Evolutionary conservation across 1,140 invertebrate genomes (phyloP).

Genomic region (Drosophila parabipectinata): DNA sequence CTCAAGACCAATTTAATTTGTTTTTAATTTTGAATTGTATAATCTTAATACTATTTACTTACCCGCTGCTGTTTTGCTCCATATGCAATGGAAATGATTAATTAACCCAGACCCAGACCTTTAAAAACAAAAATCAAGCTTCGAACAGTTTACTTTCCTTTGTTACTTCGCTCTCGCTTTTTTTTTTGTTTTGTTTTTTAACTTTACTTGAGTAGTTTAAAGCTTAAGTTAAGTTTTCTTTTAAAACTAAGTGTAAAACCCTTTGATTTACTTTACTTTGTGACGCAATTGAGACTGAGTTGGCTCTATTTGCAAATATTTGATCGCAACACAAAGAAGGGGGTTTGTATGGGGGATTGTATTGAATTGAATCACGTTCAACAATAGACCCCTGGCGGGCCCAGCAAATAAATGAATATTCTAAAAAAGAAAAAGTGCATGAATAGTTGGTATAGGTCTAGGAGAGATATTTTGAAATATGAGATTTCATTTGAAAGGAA

Average conservation of each 20-base stretch:
- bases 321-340: conserved; percentile 48
- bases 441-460: background rate
- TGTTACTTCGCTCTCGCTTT: background rate
- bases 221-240: no score
- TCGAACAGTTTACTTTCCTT: conserved; percentile 22
- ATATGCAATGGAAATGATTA: conserved; percentile 71
- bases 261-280: conserved; percentile 1
- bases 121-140: conserved; percentile 52
- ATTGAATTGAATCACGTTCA: conserved; percentile 75
- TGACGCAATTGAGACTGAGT: conserved; percentile 42
- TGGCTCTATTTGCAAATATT: conserved; percentile 32
- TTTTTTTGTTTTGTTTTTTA: conserved; percentile 9
- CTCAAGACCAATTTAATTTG: no score
- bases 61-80: conserved; percentile 4
- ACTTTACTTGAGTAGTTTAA: background rate
- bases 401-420: background rate
- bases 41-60: background rate
- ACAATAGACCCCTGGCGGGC: background rate
- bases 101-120: conserved; percentile 80
- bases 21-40: background rate
- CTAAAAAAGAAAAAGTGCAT: background rate
- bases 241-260: background rate
- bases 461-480: background rate
- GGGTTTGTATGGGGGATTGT: conserved; percentile 27
- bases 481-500: background rate